These are phyloP conservation scores for Passer domesticus DNA, from an alignment of 2,113 vertebrate species.

Conservation along the genomic window DNA sequence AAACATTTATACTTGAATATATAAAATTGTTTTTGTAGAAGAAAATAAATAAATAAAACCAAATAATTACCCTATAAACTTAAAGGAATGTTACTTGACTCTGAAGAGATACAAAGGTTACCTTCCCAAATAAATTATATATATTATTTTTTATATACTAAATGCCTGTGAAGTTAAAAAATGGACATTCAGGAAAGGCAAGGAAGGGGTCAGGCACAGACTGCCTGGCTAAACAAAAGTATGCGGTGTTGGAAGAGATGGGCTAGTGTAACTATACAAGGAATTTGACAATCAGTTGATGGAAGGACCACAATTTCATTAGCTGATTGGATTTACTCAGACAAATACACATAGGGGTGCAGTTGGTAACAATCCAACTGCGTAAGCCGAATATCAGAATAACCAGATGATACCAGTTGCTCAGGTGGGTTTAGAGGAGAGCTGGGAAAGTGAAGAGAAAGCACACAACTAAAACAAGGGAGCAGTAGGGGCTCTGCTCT, in stretches of 20 bases:
- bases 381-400: constrained; percentile 18
- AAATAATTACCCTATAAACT: background rate
- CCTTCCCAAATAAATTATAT: no score
- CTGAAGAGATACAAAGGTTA: background rate
- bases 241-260: background rate
- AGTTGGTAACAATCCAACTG: background rate
- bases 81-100: background rate
- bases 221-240: background rate
- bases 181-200: background rate
- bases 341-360: background rate
- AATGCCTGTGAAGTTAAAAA: background rate
- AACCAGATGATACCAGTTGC: constrained; percentile 27
- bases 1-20: background rate
- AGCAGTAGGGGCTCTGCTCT: background rate
- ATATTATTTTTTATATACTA: background rate
- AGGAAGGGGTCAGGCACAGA: background rate
- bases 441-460: background rate
- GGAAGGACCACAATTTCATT: background rate
- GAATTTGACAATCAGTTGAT: background rate
- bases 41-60: background rate
- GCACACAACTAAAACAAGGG: background rate
- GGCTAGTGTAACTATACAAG: background rate
- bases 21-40: background rate
- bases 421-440: constrained; percentile 27
- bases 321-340: constrained; percentile 40